Evolutionary conservation across 2,797 vertebrate genomes (phyloP).

Genomic region (Halcyon badia): DNA sequence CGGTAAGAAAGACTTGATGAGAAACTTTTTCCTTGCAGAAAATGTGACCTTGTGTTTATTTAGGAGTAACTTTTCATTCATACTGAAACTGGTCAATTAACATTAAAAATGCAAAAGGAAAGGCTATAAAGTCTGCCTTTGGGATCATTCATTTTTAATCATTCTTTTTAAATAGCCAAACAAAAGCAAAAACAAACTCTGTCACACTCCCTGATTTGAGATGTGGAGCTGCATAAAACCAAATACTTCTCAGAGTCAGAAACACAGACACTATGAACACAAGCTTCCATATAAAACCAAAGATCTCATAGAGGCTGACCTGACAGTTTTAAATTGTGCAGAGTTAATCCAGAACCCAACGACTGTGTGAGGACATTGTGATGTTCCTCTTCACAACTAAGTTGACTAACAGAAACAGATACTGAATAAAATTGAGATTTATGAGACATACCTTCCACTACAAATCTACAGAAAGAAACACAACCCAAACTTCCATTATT

Average conservation of each 20-base stretch:
- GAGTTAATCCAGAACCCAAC: background rate
- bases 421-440: background rate
- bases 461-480: background rate
- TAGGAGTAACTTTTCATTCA: background rate
- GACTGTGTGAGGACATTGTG: fast-evolving
- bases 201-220: background rate
- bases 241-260: background rate
- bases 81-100: slow-evolving; percentile 20
- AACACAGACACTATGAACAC: background rate
- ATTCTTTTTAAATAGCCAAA: background rate
- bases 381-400: background rate
- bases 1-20: background rate
- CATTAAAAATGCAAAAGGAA: slow-evolving; percentile 57
- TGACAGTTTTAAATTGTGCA: background rate
- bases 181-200: background rate
- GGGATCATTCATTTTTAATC: slow-evolving; percentile 24
- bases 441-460: background rate
- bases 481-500: background rate
- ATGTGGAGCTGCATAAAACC: background rate
- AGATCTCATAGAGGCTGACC: background rate
- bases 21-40: background rate
- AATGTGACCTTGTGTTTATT: slow-evolving; percentile 12
- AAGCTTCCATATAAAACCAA: fast-evolving
- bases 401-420: background rate
- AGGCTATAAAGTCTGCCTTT: background rate